Conservation (phyloP, 1,140 invertebrate genomes). For the Notospermus geniculatus region DNA sequence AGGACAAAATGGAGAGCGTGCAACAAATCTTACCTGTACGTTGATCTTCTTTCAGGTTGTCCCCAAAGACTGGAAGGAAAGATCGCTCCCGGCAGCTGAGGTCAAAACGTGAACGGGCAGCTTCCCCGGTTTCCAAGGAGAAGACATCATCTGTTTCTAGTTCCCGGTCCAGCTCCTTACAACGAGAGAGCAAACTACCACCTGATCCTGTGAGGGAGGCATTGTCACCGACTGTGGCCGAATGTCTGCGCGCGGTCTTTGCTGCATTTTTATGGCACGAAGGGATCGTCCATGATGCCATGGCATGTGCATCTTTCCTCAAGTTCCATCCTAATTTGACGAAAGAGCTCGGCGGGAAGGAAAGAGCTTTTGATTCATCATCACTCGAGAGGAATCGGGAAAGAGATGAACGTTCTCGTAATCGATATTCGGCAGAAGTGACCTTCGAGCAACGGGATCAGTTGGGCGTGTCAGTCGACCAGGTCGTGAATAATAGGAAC, state of each 20-base stretch:
- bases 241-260: slow-evolving; percentile 89
- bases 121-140: slow-evolving; percentile 60
- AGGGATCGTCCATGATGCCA: slow-evolving; percentile 94
- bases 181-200: slow-evolving; percentile 26
- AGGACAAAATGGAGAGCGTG: too few relatives aligned
- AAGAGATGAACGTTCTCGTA: not conserved
- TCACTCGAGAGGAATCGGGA: not conserved
- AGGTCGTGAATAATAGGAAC: slow-evolving; percentile 1
- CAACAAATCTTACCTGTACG: too few relatives aligned
- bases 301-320: slow-evolving; percentile 93
- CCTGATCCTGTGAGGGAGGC: slow-evolving; percentile 70
- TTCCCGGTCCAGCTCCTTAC: slow-evolving; percentile 22
- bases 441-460: not conserved
- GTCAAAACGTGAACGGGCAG: slow-evolving; percentile 63
- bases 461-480: not conserved
- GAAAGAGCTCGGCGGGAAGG: slow-evolving; percentile 46
- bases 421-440: slow-evolving; percentile 2
- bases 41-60: slow-evolving; percentile 56
- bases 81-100: slow-evolving; percentile 58
- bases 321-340: slow-evolving; percentile 86
- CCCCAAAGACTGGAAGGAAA: slow-evolving; percentile 65
- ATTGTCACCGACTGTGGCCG: slow-evolving; percentile 87
- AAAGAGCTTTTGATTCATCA: slow-evolving; percentile 9
- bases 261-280: slow-evolving; percentile 97
- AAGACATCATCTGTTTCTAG: not conserved